phyloP scores from a whole-genome alignment of 2,113 vertebrate genomes.

The Nematolebias whitei region DNA sequence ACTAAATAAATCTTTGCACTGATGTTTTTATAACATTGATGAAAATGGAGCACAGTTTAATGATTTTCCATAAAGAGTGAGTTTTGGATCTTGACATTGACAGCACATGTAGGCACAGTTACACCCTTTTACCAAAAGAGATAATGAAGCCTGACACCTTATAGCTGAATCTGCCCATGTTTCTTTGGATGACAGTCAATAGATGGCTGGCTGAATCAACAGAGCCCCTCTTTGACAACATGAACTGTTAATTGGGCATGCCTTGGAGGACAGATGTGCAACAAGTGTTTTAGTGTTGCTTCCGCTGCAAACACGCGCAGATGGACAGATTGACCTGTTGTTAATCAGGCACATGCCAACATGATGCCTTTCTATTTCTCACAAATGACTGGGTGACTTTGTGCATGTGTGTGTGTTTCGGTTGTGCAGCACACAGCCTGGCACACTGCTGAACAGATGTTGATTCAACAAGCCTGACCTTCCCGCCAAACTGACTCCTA shows the following conservation, averaged over 20 bases:
- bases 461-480: conserved; percentile 78
- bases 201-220: conserved; percentile 69
- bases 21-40: not conserved
- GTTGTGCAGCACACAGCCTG: conserved; percentile 68
- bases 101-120: conserved; percentile 28
- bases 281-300: conserved; percentile 67
- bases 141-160: conserved; percentile 18
- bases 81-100: conserved; percentile 4
- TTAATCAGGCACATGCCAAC: conserved; percentile 82
- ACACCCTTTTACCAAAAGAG: not conserved
- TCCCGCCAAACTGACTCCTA: conserved; percentile 83
- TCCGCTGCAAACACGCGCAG: conserved; percentile 48
- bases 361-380: conserved; percentile 75
- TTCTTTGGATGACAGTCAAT: conserved; percentile 26
- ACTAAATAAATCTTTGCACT: too few relatives aligned
- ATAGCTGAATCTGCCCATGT: conserved; percentile 32
- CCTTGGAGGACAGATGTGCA: conserved; percentile 65
- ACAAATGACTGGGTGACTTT: conserved; percentile 74
- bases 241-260: conserved; percentile 45
- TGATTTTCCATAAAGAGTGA: not conserved
- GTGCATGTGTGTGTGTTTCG: conserved; percentile 18
- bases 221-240: conserved; percentile 34
- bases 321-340: conserved; percentile 83
- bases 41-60: not conserved
- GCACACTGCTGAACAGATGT: conserved; percentile 85